phyloP scores from a whole-genome alignment of 2,797 vertebrate genomes.

The Borostomias antarcticus region DNA sequence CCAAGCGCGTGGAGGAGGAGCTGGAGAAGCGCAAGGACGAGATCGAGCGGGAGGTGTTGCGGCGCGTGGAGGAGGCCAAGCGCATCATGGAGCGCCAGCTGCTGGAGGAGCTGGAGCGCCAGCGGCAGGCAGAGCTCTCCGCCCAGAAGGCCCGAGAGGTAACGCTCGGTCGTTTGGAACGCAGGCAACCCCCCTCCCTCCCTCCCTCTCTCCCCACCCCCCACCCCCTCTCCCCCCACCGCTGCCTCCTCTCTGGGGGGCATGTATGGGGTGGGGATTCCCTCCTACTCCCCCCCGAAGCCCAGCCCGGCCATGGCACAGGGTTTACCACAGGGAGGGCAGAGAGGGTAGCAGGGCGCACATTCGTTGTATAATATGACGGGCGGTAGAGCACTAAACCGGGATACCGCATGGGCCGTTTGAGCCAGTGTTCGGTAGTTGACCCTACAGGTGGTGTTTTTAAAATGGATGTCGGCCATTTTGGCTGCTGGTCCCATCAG shows the following conservation, averaged over 20 bases:
- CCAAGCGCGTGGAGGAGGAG: conserved; percentile 97
- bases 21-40: conserved; percentile 97
- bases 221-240: conserved; percentile 15
- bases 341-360: conserved; percentile 32
- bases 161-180: conserved; percentile 99
- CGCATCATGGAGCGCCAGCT: conserved; percentile 99
- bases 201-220: conserved; percentile 31
- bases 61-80: conserved; percentile 97
- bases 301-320: conserved; percentile 81
- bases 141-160: conserved; percentile 99
- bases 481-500: not conserved
- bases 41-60: conserved; percentile 96
- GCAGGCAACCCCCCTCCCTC: conserved; percentile 72
- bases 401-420: not conserved
- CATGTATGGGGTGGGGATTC: conserved; percentile 11
- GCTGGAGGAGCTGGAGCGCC: conserved; percentile 98
- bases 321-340: conserved; percentile 76
- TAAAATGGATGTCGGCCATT: not conserved
- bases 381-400: not conserved
- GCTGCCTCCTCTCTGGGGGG: conserved; percentile 11
- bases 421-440: not conserved
- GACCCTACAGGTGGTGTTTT: not conserved
- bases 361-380: no score
- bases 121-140: conserved; percentile 96
- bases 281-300: conserved; percentile 47